Conservation (phyloP, 2,113 vertebrate genomes). For the Electrona antarctica region DNA sequence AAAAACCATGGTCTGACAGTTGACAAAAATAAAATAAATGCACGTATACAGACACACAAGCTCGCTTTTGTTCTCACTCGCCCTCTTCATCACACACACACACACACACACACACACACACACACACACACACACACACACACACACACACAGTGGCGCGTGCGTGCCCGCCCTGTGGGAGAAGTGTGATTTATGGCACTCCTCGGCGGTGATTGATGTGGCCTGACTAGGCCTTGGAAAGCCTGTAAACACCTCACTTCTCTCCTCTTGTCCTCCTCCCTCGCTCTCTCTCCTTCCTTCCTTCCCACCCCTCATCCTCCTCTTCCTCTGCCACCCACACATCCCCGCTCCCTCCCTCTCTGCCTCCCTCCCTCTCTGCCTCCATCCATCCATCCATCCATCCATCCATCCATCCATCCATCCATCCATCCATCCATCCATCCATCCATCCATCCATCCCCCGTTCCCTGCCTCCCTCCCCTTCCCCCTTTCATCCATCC, state of each 20-base stretch:
- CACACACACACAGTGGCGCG: too few relatives aligned
- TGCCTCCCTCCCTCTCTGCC: neutral
- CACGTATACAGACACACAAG: too few relatives aligned
- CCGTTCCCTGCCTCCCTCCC: too few relatives aligned
- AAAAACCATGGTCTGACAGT: too few relatives aligned
- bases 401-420: neutral
- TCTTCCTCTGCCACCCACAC: neutral
- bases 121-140: neutral
- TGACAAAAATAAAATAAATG: too few relatives aligned
- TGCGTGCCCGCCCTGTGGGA: too few relatives aligned
- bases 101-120: too few relatives aligned
- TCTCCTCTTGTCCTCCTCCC: neutral
- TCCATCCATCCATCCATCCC: too few relatives aligned
- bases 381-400: neutral
- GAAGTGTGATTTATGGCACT: constrained; percentile 45
- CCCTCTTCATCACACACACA: neutral
- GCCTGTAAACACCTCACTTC: constrained; percentile 33
- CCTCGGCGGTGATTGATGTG: constrained; percentile 47
- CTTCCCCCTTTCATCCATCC: too few relatives aligned
- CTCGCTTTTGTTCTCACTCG: too few relatives aligned
- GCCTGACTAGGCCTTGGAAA: constrained; percentile 36
- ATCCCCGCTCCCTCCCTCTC: neutral
- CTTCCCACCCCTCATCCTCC: neutral
- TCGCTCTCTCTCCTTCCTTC: neutral
- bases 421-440: too few relatives aligned